Evolutionary conservation across 2,888 invertebrate species (phyloP).

Genomic region (Drosophila melanosoma): DNA sequence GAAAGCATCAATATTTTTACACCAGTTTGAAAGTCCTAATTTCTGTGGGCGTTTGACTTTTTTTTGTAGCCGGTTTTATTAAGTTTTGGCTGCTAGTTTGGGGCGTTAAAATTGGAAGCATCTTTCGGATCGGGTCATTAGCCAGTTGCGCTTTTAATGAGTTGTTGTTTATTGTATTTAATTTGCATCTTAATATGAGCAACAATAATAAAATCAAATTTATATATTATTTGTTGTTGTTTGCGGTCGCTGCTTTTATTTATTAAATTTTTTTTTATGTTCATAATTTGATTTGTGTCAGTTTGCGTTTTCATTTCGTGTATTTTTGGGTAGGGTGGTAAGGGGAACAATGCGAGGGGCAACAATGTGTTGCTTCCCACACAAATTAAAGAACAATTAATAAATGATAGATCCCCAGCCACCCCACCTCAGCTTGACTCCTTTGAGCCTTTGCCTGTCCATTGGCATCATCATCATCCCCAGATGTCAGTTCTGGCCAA

Average conservation of each 20-base stretch:
- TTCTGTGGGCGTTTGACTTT: conserved; percentile 28
- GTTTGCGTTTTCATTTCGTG: conserved; percentile 4
- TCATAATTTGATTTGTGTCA: conserved; percentile 6
- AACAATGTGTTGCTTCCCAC: conserved; percentile 69
- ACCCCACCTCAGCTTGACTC: neutral
- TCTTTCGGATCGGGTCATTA: conserved; percentile 46
- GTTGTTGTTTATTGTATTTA: conserved; percentile 72
- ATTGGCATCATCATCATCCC: conserved; percentile 41
- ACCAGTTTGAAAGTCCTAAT: conserved; percentile 14
- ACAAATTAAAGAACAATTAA: conserved; percentile 78
- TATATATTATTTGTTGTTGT: conserved; percentile 68
- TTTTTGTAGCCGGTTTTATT: conserved; percentile 24
- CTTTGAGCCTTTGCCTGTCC: conserved; percentile 40
- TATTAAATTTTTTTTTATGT: conserved; percentile 20
- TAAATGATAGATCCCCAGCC: conserved; percentile 65
- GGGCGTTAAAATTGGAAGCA: conserved; percentile 18
- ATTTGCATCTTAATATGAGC: conserved; percentile 72
- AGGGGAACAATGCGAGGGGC: neutral
- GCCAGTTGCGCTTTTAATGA: conserved; percentile 75
- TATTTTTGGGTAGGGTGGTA: neutral
- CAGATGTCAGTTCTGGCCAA: conserved; percentile 43
- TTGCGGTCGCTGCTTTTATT: conserved; percentile 28
- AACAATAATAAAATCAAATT: conserved; percentile 5
- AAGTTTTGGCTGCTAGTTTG: neutral
- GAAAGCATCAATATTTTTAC: neutral